Evolutionary conservation across 2,113 vertebrate genomes (phyloP).

Genomic region (Lamprologus lemairii): DNA sequence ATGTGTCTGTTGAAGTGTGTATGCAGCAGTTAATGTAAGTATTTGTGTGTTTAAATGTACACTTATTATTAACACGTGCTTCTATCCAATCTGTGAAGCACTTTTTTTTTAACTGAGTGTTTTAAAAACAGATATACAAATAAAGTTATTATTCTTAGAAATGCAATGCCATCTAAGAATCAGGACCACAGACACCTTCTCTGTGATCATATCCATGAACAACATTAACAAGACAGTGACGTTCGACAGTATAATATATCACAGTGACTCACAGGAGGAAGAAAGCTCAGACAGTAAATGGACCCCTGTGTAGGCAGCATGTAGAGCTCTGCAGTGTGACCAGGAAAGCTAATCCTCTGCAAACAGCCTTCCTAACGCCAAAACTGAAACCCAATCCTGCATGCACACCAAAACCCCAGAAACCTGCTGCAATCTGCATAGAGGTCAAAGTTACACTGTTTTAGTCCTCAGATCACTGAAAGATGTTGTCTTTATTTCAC

Average conservation of each 20-base stretch:
- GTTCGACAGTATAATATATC: not conserved
- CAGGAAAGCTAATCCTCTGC: constrained; percentile 18
- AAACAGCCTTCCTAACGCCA: not conserved
- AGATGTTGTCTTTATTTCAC: not conserved
- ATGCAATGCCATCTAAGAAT: not conserved
- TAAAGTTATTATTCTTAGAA: not conserved
- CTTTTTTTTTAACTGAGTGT: not conserved
- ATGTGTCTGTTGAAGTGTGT: not conserved
- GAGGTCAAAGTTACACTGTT: not conserved
- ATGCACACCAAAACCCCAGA: not conserved
- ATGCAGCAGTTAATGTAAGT: not conserved
- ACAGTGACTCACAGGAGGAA: not conserved
- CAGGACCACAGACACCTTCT: not conserved
- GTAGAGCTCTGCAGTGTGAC: constrained; percentile 9
- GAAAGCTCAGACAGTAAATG: not conserved
- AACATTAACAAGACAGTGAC: not conserved
- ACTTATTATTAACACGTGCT: not conserved
- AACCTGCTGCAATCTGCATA: not conserved
- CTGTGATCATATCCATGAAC: not conserved
- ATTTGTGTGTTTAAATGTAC: not conserved
- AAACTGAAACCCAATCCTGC: constrained; percentile 12
- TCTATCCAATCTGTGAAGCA: not conserved
- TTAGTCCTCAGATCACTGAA: not conserved
- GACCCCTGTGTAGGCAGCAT: not conserved
- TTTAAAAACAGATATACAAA: not conserved